These are phyloP conservation scores for Mercenaria mercenaria DNA, from an alignment of 1,140 invertebrate genomes.

Conservation along the genomic window DNA sequence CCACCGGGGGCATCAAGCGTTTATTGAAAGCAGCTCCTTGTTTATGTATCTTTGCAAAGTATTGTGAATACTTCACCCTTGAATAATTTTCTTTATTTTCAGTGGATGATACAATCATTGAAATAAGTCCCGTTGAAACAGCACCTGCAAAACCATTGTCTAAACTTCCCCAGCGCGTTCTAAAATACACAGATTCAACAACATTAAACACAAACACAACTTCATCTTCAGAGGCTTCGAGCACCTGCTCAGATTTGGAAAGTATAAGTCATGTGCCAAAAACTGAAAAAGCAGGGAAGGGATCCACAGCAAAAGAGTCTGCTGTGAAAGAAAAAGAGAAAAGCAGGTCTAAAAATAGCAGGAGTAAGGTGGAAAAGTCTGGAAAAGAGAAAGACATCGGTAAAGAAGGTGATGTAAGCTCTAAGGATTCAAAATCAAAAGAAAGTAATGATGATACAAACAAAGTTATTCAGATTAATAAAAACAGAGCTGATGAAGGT, in stretches of 20 bases:
- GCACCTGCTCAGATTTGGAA: background rate
- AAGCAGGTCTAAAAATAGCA: background rate
- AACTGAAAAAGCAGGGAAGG: background rate
- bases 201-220: background rate
- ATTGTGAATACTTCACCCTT: too few species aligned
- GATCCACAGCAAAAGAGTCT: background rate
- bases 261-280: too few species aligned
- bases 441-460: background rate
- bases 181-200: background rate
- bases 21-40: too few species aligned
- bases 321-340: background rate
- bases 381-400: background rate
- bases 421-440: background rate
- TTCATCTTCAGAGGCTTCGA: background rate
- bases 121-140: background rate
- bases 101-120: background rate
- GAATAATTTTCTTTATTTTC: background rate
- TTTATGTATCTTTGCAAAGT: too few species aligned
- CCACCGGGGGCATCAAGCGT: too few species aligned
- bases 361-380: background rate
- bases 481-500: background rate
- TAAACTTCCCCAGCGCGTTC: constrained; percentile 22
- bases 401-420: background rate
- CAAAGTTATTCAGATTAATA: background rate
- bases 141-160: background rate